Evolutionary conservation across 2,888 invertebrate species (phyloP).

Genomic region (Incurvaria masculella): DNA sequence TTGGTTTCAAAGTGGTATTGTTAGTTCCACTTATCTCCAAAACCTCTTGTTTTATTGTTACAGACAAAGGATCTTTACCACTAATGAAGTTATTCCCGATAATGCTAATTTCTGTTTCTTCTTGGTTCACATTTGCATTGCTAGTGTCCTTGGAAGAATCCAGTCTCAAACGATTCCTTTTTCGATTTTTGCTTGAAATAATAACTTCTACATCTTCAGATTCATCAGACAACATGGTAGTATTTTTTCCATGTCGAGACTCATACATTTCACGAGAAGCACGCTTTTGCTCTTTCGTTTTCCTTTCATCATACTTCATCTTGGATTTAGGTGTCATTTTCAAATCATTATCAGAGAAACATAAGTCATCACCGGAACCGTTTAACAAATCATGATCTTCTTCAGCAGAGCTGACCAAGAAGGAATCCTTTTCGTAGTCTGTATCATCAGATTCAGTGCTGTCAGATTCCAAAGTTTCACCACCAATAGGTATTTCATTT

Average conservation of each 20-base stretch:
- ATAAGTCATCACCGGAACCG: constrained; percentile 43
- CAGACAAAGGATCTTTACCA: constrained; percentile 30
- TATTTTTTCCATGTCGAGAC: constrained; percentile 30
- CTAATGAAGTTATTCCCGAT: constrained; percentile 3
- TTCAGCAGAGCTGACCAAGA: constrained; percentile 49
- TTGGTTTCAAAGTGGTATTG: constrained; percentile 24
- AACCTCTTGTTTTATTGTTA: constrained; percentile 29
- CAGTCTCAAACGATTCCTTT: constrained; percentile 31
- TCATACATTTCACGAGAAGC: constrained; percentile 47
- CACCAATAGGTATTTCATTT: constrained; percentile 47
- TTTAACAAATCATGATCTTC: constrained; percentile 41
- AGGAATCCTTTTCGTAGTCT: constrained; percentile 53
- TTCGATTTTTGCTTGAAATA: constrained; percentile 18
- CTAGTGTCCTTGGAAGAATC: constrained; percentile 31
- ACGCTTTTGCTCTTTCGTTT: constrained; percentile 39
- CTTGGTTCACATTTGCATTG: constrained; percentile 14
- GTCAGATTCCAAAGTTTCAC: constrained; percentile 51
- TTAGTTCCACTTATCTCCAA: constrained; percentile 27
- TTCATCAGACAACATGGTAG: not conserved
- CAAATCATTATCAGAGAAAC: constrained; percentile 42
- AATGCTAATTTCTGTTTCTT: constrained; percentile 15
- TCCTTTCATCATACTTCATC: constrained; percentile 39
- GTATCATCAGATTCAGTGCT: constrained; percentile 39
- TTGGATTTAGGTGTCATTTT: constrained; percentile 41
- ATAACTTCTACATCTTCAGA: not conserved